Evolutionary conservation across 2,888 invertebrate species (phyloP).

Genomic region (Teleogryllus oceanicus): DNA sequence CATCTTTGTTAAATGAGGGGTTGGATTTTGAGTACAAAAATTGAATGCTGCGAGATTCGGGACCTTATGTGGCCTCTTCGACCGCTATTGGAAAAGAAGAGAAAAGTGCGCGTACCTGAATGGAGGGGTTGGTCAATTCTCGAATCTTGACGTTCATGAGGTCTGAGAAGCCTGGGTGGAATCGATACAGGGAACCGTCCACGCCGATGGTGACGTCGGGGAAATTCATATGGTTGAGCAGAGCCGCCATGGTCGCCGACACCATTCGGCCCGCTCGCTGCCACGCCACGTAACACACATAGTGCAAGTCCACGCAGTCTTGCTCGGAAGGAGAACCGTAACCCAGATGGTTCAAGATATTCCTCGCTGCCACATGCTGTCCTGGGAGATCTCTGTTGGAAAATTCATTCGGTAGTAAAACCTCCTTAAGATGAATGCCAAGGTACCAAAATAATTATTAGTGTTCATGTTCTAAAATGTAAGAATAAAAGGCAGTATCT

Average conservation of each 20-base stretch:
- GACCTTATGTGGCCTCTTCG: no score
- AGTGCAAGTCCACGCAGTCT: slow-evolving; percentile 87
- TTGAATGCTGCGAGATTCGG: no score
- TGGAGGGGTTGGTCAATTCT: slow-evolving; percentile 67
- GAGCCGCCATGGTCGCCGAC: slow-evolving; percentile 81
- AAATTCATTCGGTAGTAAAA: background rate
- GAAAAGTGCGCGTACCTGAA: slow-evolving; percentile 56
- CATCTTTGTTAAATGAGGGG: no score
- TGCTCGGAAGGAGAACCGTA: slow-evolving; percentile 77
- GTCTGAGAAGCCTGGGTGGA: slow-evolving; percentile 66
- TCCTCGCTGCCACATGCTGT: slow-evolving; percentile 73
- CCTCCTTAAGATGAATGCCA: background rate
- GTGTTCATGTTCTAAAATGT: background rate
- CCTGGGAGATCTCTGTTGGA: slow-evolving; percentile 65
- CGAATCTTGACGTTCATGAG: slow-evolving; percentile 87
- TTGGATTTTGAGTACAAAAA: no score
- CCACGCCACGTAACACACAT: slow-evolving; percentile 88
- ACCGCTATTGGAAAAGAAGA: no score
- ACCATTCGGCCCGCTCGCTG: slow-evolving; percentile 88
- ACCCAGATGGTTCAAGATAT: slow-evolving; percentile 83
- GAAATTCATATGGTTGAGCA: slow-evolving; percentile 87
- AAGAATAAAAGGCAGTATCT: no score
- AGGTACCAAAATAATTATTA: no score
- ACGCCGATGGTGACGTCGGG: slow-evolving; percentile 87
- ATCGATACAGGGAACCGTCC: slow-evolving; percentile 90